phyloP scores from a whole-genome alignment of 1,140 invertebrate species.

The Ostrea denselamellosa region DNA sequence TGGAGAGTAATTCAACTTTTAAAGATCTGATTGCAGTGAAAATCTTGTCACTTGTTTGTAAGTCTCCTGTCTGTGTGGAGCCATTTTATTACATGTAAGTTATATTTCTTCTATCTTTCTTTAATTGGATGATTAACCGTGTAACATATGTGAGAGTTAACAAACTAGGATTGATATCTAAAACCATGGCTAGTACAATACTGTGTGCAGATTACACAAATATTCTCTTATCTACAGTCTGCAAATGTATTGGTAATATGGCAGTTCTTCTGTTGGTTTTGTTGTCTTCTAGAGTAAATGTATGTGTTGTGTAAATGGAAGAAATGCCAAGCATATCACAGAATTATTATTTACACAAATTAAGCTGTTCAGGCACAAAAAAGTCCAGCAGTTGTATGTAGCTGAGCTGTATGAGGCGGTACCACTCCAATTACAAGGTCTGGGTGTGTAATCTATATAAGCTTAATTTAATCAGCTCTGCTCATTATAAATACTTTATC shows the following conservation, averaged over 20 bases:
- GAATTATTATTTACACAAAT: conserved; percentile 24
- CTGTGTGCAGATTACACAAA: not conserved
- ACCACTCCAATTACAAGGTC: not conserved
- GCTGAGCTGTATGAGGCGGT: not conserved
- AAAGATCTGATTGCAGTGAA: not conserved
- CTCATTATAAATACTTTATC: not conserved
- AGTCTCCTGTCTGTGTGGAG: not conserved
- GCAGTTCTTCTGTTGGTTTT: not conserved
- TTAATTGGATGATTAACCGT: not conserved
- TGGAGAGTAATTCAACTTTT: conserved; percentile 18
- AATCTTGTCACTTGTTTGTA: conserved; percentile 8
- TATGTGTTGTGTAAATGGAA: not conserved
- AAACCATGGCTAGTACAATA: not conserved
- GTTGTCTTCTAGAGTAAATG: conserved; percentile 21
- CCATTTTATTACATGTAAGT: not conserved
- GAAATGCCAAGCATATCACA: conserved; percentile 4
- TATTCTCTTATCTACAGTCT: not conserved
- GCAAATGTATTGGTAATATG: conserved; percentile 25
- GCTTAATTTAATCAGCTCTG: conserved; percentile 32
- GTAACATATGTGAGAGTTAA: not conserved
- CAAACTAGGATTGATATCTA: not conserved
- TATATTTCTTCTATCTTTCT: not conserved
- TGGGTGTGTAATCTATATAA: not conserved
- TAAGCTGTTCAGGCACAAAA: not conserved
- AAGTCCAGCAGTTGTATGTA: not conserved